Evolutionary conservation across 1,140 invertebrate species (phyloP).

Genomic region (Brachionus koreanus): DNA sequence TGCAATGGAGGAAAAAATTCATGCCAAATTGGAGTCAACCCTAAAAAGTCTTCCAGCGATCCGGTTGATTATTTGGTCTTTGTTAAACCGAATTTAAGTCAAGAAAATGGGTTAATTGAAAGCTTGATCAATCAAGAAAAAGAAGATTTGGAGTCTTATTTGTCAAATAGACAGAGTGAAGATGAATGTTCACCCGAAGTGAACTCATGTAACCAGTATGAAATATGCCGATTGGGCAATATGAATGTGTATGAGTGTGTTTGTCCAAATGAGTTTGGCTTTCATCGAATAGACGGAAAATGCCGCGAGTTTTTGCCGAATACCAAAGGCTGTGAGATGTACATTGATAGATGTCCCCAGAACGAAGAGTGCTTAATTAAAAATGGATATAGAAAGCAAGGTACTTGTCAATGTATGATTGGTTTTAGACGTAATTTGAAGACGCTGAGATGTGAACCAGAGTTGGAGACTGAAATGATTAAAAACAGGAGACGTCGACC

Average conservation of each 20-base stretch:
- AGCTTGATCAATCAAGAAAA: neutral
- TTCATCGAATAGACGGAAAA: neutral
- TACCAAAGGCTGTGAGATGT: slow-evolving; percentile 7
- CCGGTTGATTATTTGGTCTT: neutral
- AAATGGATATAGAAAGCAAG: slow-evolving; percentile 2
- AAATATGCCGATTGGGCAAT: neutral
- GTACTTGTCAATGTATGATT: slow-evolving; percentile 33
- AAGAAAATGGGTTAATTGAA: neutral
- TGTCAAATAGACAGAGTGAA: neutral
- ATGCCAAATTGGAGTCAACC: neutral
- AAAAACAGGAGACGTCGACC: neutral
- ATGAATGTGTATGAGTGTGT: slow-evolving; percentile 26
- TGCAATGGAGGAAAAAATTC: neutral
- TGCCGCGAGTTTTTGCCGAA: slow-evolving; percentile 24
- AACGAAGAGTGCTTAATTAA: slow-evolving; percentile 19
- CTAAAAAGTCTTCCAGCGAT: neutral
- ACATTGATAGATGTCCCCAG: neutral
- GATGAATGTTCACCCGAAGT: neutral
- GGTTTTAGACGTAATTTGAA: slow-evolving; percentile 27
- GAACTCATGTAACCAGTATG: neutral
- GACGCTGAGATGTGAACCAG: neutral
- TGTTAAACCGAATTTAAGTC: neutral
- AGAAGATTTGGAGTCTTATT: neutral
- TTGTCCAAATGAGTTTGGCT: neutral
- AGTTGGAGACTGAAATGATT: neutral